phyloP scores from a whole-genome alignment of 2,888 invertebrate genomes.

The Drosophila melanosoma region DNA sequence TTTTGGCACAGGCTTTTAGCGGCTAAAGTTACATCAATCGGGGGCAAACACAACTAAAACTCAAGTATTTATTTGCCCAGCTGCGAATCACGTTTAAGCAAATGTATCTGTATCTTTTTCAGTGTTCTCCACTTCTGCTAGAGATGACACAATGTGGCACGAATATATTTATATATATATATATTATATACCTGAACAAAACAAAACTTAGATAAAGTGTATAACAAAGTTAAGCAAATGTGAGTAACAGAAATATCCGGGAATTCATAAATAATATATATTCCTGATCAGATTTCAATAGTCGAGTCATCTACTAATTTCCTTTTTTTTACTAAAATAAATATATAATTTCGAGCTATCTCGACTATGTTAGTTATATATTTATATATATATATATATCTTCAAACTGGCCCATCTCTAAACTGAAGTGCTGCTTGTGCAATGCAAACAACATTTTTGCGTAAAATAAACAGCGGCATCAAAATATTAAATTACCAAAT shows the following conservation, averaged over 20 bases:
- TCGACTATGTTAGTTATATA: no score
- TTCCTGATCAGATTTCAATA: not conserved
- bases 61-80: constrained; percentile 72
- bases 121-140: constrained; percentile 48
- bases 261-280: not conserved
- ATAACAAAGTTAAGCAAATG: not conserved
- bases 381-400: not conserved
- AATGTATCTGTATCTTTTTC: constrained; percentile 68
- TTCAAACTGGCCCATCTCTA: constrained; percentile 32
- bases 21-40: constrained; percentile 64
- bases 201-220: not conserved
- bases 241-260: not conserved
- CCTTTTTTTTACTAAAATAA: no score
- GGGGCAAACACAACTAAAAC: constrained; percentile 41
- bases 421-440: constrained; percentile 31
- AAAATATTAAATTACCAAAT: constrained; percentile 80
- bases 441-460: constrained; percentile 70
- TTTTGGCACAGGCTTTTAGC: constrained; percentile 68
- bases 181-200: not conserved
- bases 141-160: constrained; percentile 31
- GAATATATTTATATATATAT: constrained; percentile 1
- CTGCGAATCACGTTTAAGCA: constrained; percentile 48
- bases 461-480: constrained; percentile 69
- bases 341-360: no score
- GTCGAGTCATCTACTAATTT: not conserved